Evolutionary conservation across 1,140 invertebrate species (phyloP).

Genomic region (Heliconius nattereri): DNA sequence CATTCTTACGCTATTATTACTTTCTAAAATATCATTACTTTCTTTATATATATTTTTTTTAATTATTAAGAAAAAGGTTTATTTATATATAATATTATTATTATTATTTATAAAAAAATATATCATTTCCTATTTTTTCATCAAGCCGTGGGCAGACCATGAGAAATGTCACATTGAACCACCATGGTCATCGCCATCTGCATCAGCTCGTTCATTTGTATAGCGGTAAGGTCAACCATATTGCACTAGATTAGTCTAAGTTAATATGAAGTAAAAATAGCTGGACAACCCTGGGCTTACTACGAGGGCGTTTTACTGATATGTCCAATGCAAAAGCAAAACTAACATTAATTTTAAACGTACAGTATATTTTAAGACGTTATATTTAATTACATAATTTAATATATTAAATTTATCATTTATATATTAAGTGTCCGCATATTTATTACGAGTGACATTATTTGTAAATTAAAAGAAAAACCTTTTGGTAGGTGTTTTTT

Average conservation of each 20-base stretch:
- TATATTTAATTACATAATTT: not conserved
- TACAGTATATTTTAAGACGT: not conserved
- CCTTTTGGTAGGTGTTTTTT: too few species aligned
- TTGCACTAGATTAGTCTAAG: slow-evolving; percentile 8
- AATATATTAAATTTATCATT: not conserved
- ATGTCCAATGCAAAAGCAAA: not conserved
- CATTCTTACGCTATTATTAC: too few species aligned
- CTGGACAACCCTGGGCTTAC: not conserved
- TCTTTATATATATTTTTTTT: too few species aligned
- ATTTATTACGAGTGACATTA: too few species aligned
- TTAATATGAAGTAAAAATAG: slow-evolving; percentile 5
- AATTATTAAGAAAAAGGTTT: too few species aligned
- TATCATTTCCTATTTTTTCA: too few species aligned
- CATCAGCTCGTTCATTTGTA: not conserved
- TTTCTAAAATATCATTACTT: too few species aligned
- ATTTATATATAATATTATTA: too few species aligned
- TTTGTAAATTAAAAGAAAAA: too few species aligned
- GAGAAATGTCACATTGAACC: not conserved
- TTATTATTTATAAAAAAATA: too few species aligned
- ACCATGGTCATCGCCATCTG: not conserved
- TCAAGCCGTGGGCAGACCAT: not conserved
- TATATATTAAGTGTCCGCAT: too few species aligned
- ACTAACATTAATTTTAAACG: not conserved
- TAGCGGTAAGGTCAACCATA: slow-evolving; percentile 3
- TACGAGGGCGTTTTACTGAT: slow-evolving; percentile 12